Evolutionary conservation across 1,140 invertebrate genomes (phyloP).

Genomic region (Drosophila aff.): DNA sequence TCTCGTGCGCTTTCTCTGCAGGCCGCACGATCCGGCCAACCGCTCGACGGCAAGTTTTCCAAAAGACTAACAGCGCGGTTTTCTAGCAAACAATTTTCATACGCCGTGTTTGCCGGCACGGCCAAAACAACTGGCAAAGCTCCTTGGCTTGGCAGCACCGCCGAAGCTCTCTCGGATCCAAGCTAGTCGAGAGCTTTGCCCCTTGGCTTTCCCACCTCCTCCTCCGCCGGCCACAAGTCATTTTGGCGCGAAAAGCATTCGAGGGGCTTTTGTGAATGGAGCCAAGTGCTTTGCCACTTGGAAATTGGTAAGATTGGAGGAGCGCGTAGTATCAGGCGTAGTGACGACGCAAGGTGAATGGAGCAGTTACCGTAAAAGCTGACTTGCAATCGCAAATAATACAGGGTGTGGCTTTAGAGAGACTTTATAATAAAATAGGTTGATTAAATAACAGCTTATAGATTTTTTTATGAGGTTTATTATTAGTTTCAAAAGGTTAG

Average conservation of each 20-base stretch:
- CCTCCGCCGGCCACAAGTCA: not conserved
- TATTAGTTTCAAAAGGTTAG: too few species aligned
- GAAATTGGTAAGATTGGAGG: constrained; percentile 13
- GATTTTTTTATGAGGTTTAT: too few species aligned
- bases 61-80: constrained; percentile 75
- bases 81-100: constrained; percentile 78
- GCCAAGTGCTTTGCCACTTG: constrained; percentile 38
- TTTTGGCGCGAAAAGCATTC: constrained; percentile 55
- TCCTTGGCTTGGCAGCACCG: constrained; percentile 4
- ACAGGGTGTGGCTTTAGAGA: constrained; percentile 50
- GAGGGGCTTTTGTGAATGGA: constrained; percentile 72
- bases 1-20: not conserved
- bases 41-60: constrained; percentile 78
- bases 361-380: constrained; percentile 63
- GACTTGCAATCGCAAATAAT: constrained; percentile 15
- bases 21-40: constrained; percentile 65
- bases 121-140: constrained; percentile 48
- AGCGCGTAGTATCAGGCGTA: constrained; percentile 16
- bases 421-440: not conserved
- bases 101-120: constrained; percentile 65
- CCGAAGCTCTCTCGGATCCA: constrained; percentile 42
- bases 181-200: constrained; percentile 47
- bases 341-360: constrained; percentile 25
- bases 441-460: too few species aligned
- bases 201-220: constrained; percentile 29